Evolutionary conservation across 2,888 invertebrate genomes (phyloP).

Genomic region (Nudaria mundana): DNA sequence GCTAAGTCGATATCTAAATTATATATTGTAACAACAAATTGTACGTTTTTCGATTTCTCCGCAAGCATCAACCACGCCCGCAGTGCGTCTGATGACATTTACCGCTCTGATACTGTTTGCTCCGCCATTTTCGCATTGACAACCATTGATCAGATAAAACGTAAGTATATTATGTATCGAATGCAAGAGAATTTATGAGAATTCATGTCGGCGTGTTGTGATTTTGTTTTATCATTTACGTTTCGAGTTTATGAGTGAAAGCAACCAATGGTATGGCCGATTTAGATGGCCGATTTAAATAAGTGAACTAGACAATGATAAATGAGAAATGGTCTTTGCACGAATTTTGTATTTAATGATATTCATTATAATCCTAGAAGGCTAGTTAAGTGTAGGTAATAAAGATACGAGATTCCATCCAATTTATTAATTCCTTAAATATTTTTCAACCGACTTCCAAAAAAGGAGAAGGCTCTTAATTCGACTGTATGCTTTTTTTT

Average conservation of each 20-base stretch:
- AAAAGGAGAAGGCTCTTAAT: too few species aligned
- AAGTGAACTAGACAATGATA: constrained; percentile 24
- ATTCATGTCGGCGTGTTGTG: constrained; percentile 39
- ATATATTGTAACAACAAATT: constrained; percentile 52
- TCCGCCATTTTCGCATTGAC: constrained; percentile 52
- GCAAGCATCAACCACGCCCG: constrained; percentile 33
- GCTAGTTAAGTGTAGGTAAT: not conserved
- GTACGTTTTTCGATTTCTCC: constrained; percentile 37
- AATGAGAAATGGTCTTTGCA: constrained; percentile 22
- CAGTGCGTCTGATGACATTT: constrained; percentile 62
- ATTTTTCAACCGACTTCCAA: too few species aligned
- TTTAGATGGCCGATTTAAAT: constrained; percentile 38
- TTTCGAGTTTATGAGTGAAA: constrained; percentile 34
- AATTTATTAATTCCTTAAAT: not conserved
- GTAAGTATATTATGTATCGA: constrained; percentile 37
- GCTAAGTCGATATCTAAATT: constrained; percentile 59
- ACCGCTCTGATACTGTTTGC: constrained; percentile 48
- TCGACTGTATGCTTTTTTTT: too few species aligned
- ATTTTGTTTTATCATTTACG: constrained; percentile 38
- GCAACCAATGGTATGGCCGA: constrained; percentile 35
- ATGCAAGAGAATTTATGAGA: constrained; percentile 42
- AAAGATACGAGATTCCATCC: too few species aligned
- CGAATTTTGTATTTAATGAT: constrained; percentile 25
- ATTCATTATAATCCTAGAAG: not conserved
- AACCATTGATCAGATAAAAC: constrained; percentile 40